Evolutionary conservation across 2,113 vertebrate species (phyloP).

Genomic region (crab-eating macaque (Macaca fascicularis)): DNA sequence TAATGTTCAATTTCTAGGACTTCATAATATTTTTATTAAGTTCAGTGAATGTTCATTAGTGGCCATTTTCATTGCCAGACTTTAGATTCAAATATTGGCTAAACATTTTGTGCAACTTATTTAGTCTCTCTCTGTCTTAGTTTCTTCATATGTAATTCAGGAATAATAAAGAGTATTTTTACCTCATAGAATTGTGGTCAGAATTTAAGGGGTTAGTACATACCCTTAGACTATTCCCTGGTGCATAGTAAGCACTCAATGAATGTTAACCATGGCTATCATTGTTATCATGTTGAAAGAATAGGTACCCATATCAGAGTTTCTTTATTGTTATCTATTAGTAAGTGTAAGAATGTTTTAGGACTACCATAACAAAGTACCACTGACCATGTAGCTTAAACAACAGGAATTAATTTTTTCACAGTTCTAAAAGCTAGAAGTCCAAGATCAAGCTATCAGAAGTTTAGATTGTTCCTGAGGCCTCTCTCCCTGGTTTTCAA

Average conservation of each 20-base stretch:
- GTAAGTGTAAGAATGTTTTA: neutral
- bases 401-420: neutral
- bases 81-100: neutral
- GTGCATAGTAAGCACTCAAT: too few species aligned
- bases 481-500: neutral
- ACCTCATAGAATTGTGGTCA: neutral
- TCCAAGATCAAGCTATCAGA: neutral
- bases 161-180: neutral
- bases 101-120: neutral
- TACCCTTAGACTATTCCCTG: neutral
- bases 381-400: neutral
- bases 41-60: neutral
- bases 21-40: neutral
- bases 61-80: neutral
- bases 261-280: neutral
- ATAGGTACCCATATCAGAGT: accelerated
- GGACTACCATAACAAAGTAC: neutral
- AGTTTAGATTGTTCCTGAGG: neutral
- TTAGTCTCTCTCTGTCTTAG: neutral
- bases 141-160: neutral
- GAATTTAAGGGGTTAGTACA: neutral
- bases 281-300: neutral
- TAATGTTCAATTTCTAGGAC: neutral
- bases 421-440: neutral
- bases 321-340: neutral